Conservation (phyloP, 1,140 invertebrate species). For the Sycobia sp. region DNA sequence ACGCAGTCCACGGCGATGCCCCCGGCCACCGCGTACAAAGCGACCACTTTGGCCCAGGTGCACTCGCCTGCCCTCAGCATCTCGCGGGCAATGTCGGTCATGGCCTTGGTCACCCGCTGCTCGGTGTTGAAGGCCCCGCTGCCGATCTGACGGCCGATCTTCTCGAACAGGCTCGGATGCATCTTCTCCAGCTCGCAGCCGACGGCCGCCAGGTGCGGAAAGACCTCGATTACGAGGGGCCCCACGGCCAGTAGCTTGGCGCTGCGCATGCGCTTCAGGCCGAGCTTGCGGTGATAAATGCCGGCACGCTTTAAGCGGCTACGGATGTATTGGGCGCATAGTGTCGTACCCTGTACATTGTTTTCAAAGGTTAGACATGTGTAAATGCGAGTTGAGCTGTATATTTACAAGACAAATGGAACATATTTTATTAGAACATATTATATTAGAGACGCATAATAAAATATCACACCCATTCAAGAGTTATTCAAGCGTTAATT, state of each 20-base stretch:
- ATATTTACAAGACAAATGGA: too few relatives aligned
- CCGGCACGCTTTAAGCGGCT: slow-evolving; percentile 69
- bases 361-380: too few relatives aligned
- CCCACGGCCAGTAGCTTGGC: slow-evolving; percentile 62
- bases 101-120: slow-evolving; percentile 62
- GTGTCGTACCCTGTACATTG: slow-evolving; percentile 62
- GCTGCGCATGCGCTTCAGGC: slow-evolving; percentile 69
- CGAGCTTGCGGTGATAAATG: slow-evolving; percentile 72
- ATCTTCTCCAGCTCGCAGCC: slow-evolving; percentile 62
- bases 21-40: slow-evolving; percentile 71
- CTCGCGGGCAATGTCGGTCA: slow-evolving; percentile 67
- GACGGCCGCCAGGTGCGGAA: slow-evolving; percentile 48
- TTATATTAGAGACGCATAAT: too few relatives aligned
- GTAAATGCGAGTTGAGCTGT: too few relatives aligned
- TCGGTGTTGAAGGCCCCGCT: slow-evolving; percentile 63
- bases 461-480: too few relatives aligned
- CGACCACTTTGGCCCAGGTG: slow-evolving; percentile 73
- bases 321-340: slow-evolving; percentile 72
- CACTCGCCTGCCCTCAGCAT: slow-evolving; percentile 65
- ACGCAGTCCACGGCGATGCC: slow-evolving; percentile 75
- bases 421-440: too few relatives aligned
- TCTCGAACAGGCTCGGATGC: slow-evolving; percentile 69
- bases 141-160: slow-evolving; percentile 66
- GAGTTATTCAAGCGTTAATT: too few relatives aligned
- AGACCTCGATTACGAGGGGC: slow-evolving; percentile 64